These are phyloP conservation scores for Mimas tiliae DNA, from an alignment of 2,888 invertebrate genomes.

Conservation along the genomic window DNA sequence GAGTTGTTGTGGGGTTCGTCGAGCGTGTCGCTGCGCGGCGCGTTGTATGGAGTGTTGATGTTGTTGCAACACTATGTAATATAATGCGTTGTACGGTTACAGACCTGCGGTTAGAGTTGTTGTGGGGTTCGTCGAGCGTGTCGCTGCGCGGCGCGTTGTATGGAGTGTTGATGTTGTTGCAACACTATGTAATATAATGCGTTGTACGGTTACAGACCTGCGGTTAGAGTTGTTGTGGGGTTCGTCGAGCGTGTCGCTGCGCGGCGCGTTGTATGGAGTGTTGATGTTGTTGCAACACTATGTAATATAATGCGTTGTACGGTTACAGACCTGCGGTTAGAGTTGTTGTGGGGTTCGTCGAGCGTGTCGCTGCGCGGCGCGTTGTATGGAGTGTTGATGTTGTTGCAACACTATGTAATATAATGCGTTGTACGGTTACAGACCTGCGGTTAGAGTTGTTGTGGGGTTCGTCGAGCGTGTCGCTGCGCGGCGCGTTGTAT, in stretches of 20 bases:
- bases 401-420: too few relatives aligned
- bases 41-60: constrained; percentile 98
- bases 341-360: constrained; percentile 89
- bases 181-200: too few relatives aligned
- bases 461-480: constrained; percentile 87
- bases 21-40: constrained; percentile 92
- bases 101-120: constrained; percentile 96
- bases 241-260: constrained; percentile 90
- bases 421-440: constrained; percentile 58
- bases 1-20: constrained; percentile 91
- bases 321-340: constrained; percentile 93
- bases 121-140: constrained; percentile 88
- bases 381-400: constrained; percentile 97
- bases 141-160: constrained; percentile 95
- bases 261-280: constrained; percentile 96
- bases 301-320: too few relatives aligned
- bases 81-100: constrained; percentile 26
- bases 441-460: constrained; percentile 97
- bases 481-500: constrained; percentile 94
- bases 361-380: constrained; percentile 93
- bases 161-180: constrained; percentile 98
- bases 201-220: constrained; percentile 86
- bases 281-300: constrained; percentile 98
- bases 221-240: constrained; percentile 92
- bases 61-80: too few relatives aligned